phyloP scores from a whole-genome alignment of 2,113 vertebrate species.

The Myiozetetes cayanensis region DNA sequence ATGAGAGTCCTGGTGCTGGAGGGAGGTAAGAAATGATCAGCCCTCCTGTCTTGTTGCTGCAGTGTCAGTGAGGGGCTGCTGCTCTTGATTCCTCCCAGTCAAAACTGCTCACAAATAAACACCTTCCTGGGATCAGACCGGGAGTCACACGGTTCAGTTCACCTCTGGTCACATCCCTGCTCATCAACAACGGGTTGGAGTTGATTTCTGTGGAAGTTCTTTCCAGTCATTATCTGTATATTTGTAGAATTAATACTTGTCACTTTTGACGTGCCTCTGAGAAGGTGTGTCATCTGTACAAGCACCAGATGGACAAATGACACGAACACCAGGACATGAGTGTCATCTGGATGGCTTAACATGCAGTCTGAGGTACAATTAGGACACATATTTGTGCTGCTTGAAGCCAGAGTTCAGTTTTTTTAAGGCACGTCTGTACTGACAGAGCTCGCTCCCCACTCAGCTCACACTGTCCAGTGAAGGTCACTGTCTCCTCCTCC shows the following conservation, averaged over 20 bases:
- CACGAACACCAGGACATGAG: not conserved
- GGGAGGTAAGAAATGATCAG: not conserved
- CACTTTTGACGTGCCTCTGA: not conserved
- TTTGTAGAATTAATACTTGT: not conserved
- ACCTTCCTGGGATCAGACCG: not conserved
- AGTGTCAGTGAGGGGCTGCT: not conserved
- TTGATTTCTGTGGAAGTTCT: not conserved
- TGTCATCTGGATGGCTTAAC: not conserved
- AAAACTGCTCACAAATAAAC: not conserved
- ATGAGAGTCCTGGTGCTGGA: not conserved
- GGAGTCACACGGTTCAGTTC: not conserved
- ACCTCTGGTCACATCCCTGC: not conserved
- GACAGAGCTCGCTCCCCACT: not conserved
- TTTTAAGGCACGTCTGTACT: not conserved
- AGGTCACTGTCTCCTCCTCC: not conserved
- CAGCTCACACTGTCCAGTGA: rapidly evolving
- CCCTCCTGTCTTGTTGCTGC: rapidly evolving
- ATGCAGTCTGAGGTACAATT: rapidly evolving
- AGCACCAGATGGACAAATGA: not conserved
- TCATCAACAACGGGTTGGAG: not conserved
- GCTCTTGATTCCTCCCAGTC: not conserved
- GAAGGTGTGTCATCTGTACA: not conserved
- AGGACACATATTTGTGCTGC: not conserved
- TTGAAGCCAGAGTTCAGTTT: not conserved
- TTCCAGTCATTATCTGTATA: not conserved